Base-by-base conservation (phyloP, 2,797 vertebrate species). In the Vespertilio murinus region DNA sequence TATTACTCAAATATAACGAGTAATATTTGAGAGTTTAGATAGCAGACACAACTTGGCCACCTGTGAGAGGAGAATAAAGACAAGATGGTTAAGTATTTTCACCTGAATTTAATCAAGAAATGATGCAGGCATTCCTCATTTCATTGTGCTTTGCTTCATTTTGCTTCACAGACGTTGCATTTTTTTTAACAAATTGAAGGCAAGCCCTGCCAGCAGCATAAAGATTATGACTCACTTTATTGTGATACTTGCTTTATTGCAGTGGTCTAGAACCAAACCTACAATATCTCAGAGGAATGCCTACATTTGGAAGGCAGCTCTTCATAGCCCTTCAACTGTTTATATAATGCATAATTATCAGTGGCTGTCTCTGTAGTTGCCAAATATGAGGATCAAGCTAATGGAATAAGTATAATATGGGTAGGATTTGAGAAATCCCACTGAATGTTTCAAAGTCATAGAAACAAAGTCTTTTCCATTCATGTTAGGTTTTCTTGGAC, bases 1-100 rank as follows among this genome's bases (percentile, higher is more conserved):
- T 91, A 84, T 73, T 83, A 83, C 18, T 89, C 82, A 70, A 75
- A 73, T 80, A 69, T 80, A 74, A 64, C 94, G 40, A 93, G n/a
- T 77, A n/a, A n/a, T n/a, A n/a, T n/a, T n/a, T n/a, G 1, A 64
- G 49, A 54, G 10, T 74, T 93, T 78, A 75, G 49, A 23, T 14
- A n/a, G 33, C 14, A 86, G 40, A 90, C n/a, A 64, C 12, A 42
- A 77, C 16, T 64, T 81, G 88, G 69, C 30, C 42, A 74, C 10
- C 28, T 18, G 14, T 45, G 25, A 84, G 18, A 74, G 25, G 11
- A 90, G 22, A 88, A 40, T 25, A 71, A 85, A 73, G 22, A 3
- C 28, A 93, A 70, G 17, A 73, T 47, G 6, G 6, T 70, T 70
- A 87, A 54, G 20, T 71, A 35, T 71, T 85, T 71, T 56, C 8